Conservation (phyloP, 2,797 vertebrate genomes). For the Dendrocincla fuliginosa region DNA sequence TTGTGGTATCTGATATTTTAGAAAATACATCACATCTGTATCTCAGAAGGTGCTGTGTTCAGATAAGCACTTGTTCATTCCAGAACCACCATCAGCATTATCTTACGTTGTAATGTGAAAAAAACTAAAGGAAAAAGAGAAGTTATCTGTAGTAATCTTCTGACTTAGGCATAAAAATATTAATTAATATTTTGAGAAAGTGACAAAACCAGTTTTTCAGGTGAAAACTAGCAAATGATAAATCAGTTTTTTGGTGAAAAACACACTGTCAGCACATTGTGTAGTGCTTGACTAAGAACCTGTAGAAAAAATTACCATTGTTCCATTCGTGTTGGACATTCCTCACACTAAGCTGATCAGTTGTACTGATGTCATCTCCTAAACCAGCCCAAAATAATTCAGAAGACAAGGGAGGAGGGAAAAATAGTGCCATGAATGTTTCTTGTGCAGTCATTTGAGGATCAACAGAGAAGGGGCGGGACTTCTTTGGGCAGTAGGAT, state of each 20-base stretch:
- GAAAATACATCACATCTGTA: not conserved
- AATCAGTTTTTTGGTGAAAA: not conserved
- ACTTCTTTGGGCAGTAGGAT: not conserved
- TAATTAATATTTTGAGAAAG: not conserved
- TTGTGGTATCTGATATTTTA: not conserved
- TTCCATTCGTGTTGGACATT: not conserved
- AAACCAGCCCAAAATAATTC: not conserved
- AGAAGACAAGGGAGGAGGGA: not conserved
- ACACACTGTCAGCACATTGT: not conserved
- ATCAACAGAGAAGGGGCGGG: not conserved
- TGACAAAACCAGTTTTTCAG: not conserved
- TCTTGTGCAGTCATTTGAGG: not conserved
- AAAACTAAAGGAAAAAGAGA: not conserved
- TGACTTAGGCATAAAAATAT: not conserved
- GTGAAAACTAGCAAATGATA: not conserved
- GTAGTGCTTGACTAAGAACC: not conserved
- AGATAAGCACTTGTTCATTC: not conserved
- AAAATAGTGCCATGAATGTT: not conserved
- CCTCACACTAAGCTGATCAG: not conserved
- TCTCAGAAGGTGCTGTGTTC: not conserved
- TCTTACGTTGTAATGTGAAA: not conserved
- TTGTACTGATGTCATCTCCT: not conserved
- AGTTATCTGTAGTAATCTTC: not conserved
- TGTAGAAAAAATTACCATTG: accelerated
- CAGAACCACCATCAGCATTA: not conserved